These are phyloP conservation scores for Antennarius maculatus DNA, from an alignment of 2,797 vertebrate species.

Conservation along the genomic window DNA sequence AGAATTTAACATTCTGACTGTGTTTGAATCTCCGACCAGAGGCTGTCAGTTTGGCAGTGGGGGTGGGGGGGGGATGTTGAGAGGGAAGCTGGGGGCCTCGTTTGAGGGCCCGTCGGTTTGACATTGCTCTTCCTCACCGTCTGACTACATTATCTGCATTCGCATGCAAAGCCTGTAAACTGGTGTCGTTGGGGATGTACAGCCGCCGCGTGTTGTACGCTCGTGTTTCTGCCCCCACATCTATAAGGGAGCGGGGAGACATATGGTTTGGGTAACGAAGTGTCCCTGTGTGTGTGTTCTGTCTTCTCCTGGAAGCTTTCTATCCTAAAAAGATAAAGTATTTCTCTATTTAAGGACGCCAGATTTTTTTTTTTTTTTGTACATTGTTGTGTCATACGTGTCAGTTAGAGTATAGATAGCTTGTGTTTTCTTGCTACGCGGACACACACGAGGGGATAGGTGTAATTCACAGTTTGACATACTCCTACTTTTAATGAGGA, in stretches of 20 bases:
- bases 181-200: slow-evolving; percentile 58
- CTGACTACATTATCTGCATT: slow-evolving; percentile 72
- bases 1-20: slow-evolving; percentile 72
- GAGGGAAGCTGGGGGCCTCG: slow-evolving; percentile 58
- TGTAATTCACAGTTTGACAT: slow-evolving; percentile 52
- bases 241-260: slow-evolving; percentile 24
- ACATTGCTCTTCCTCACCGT: slow-evolving; percentile 64
- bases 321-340: slow-evolving; percentile 34
- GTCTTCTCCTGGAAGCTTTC: slow-evolving; percentile 25
- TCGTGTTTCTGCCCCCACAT: slow-evolving; percentile 21
- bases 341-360: slow-evolving; percentile 30
- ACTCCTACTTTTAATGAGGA: slow-evolving; percentile 52
- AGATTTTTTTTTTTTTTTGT: slow-evolving; percentile 55
- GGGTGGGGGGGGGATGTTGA: slow-evolving; percentile 17
- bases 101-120: slow-evolving; percentile 78
- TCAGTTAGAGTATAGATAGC: slow-evolving; percentile 71
- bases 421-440: slow-evolving; percentile 50
- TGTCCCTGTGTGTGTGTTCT: slow-evolving; percentile 3
- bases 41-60: slow-evolving; percentile 67
- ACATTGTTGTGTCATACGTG: slow-evolving; percentile 64
- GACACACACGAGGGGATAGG: slow-evolving; percentile 47
- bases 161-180: slow-evolving; percentile 67
- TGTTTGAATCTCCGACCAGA: slow-evolving; percentile 71
- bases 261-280: slow-evolving; percentile 48
- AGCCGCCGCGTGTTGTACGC: slow-evolving; percentile 28